A percentile compares a stretch with the other conserved stretches of the same genome.
phyloP scores from a whole-genome alignment of 2,888 invertebrate genomes.

The Xanthorhoe spadicearia region DNA sequence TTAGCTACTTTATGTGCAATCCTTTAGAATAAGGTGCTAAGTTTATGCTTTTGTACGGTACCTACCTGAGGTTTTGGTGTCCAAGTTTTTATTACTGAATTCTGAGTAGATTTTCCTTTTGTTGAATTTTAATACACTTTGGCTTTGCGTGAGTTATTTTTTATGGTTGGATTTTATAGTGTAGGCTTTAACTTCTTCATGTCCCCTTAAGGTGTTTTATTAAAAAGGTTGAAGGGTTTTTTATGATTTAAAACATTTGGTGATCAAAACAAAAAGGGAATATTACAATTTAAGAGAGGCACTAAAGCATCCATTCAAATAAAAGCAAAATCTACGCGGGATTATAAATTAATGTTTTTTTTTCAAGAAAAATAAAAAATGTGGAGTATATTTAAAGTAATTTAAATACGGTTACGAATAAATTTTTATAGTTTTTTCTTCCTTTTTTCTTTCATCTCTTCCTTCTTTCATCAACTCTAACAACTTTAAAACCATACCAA shows the following conservation, averaged over 20 bases:
- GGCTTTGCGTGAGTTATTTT: constrained; percentile 22
- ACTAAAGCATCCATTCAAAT: no score
- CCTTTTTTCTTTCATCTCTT: no score
- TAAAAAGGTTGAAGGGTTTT: not conserved
- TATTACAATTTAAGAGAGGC: not conserved
- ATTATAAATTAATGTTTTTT: no score
- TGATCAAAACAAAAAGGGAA: not conserved
- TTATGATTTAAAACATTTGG: not conserved
- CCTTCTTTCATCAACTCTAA: no score
- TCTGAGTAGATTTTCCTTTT: constrained; percentile 27
- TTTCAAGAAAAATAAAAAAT: no score
- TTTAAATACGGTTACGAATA: no score
- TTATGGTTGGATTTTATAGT: constrained; percentile 11
- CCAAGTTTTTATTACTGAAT: constrained; percentile 33
- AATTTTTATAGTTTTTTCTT: no score
- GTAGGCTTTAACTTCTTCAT: not conserved
- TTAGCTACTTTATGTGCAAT: not conserved
- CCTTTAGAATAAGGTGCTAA: not conserved
- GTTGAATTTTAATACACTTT: constrained; percentile 29
- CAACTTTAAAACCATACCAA: no score
- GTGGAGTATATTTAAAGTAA: no score
- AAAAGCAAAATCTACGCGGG: no score
- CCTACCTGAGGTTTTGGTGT: constrained; percentile 30
- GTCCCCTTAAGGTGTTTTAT: not conserved
- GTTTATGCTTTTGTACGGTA: constrained; percentile 19